Conservation (phyloP, 2,797 vertebrate genomes). For the Toxotes lorentzi region DNA sequence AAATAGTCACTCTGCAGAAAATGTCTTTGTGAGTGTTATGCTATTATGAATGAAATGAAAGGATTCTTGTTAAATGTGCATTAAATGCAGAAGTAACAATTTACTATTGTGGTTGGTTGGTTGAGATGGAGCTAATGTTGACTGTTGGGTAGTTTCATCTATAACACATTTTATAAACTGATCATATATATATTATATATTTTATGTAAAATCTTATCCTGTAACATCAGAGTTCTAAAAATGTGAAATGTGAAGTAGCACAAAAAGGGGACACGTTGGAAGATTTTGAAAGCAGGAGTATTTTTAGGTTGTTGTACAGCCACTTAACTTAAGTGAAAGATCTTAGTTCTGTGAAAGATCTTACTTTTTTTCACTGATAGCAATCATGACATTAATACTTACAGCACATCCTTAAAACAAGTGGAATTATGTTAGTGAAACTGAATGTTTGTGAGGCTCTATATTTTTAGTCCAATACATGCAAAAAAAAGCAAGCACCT, state of each 20-base stretch:
- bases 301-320: no score
- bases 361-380: background rate
- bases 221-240: no score
- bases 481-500: background rate
- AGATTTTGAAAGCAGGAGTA: no score
- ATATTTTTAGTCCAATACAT: background rate
- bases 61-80: background rate
- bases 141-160: background rate
- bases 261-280: background rate
- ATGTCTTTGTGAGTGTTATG: background rate
- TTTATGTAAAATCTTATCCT: no score
- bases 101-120: background rate
- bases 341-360: background rate
- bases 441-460: background rate
- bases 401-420: background rate
- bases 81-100: background rate
- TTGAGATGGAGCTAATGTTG: background rate
- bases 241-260: background rate
- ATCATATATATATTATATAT: no score
- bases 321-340: background rate
- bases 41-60: background rate
- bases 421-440: background rate
- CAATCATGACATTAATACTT: background rate
- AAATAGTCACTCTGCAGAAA: no score
- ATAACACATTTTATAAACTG: no score